A percentile compares a stretch with the other conserved stretches of the same genome.
These are phyloP conservation scores for Thamnophis elegans DNA, from an alignment of 2,797 vertebrate species.

Conservation along the genomic window DNA sequence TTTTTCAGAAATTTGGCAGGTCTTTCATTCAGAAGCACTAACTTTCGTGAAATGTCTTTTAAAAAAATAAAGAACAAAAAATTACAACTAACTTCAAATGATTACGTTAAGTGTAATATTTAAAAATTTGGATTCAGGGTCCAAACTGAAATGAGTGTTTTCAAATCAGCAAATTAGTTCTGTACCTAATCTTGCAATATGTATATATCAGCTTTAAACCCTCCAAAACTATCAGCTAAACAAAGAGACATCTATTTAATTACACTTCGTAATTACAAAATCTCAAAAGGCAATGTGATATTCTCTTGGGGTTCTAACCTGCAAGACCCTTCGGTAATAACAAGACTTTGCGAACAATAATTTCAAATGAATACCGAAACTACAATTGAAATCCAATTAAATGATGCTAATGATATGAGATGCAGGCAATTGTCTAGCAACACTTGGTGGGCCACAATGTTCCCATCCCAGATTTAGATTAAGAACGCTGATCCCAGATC, in stretches of 20 bases:
- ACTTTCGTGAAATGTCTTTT: not conserved
- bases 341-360: not conserved
- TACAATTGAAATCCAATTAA: not conserved
- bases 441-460: not conserved
- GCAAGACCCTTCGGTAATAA: not conserved
- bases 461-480: not conserved
- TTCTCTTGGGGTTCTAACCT: not conserved
- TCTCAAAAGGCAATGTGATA: not conserved
- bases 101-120: not conserved
- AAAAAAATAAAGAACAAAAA: not conserved
- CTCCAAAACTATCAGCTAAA: not conserved
- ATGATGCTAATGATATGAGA: not conserved
- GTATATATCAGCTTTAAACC: not conserved
- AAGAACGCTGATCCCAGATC: not conserved
- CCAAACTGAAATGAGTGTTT: not conserved
- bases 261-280: not conserved
- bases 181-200: not conserved
- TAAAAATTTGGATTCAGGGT: not conserved
- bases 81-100: not conserved
- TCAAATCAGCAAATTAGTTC: not conserved
- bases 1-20: not conserved
- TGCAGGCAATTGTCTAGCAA: not conserved
- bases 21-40: not conserved
- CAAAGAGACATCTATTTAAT: not conserved
- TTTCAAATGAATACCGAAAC: not conserved